phyloP scores from a whole-genome alignment of 2,888 invertebrate species.

The Drosophila seclusa region DNA sequence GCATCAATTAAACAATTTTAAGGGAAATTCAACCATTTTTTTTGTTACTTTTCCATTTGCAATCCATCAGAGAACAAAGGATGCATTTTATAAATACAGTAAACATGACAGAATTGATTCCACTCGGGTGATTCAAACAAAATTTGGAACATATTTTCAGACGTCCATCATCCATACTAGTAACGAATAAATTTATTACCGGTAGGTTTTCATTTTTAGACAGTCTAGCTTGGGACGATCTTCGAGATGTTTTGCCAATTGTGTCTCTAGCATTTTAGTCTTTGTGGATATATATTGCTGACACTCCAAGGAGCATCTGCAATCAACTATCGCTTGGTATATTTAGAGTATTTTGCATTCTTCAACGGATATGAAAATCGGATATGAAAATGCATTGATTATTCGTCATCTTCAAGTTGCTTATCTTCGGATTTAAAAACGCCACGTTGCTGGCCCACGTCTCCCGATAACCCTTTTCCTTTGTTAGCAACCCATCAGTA shows the following conservation, averaged over 20 bases:
- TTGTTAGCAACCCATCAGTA: neutral
- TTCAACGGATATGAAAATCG: no score
- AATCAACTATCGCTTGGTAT: neutral
- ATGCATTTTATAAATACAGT: neutral
- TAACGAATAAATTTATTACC: neutral
- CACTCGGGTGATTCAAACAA: neutral
- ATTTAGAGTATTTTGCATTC: neutral
- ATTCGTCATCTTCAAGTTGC: neutral
- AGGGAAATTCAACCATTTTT: slow-evolving; percentile 19
- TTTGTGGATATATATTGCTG: neutral
- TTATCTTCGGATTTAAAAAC: neutral
- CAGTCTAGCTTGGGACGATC: neutral
- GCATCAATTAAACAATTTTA: slow-evolving; percentile 53
- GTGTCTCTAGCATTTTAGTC: neutral
- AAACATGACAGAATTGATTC: neutral
- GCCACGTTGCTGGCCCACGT: neutral
- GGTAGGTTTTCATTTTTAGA: neutral
- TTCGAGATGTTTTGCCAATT: neutral
- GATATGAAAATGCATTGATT: neutral
- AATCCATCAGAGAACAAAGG: neutral
- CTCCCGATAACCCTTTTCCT: neutral
- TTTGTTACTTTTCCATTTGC: neutral
- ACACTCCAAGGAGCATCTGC: neutral
- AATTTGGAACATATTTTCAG: neutral
- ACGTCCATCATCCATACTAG: neutral